Percentiles rank a stretch among this genome's conserved stretches.
Conservation (phyloP, 2,113 vertebrate genomes). For the Barnardius zonarius region DNA sequence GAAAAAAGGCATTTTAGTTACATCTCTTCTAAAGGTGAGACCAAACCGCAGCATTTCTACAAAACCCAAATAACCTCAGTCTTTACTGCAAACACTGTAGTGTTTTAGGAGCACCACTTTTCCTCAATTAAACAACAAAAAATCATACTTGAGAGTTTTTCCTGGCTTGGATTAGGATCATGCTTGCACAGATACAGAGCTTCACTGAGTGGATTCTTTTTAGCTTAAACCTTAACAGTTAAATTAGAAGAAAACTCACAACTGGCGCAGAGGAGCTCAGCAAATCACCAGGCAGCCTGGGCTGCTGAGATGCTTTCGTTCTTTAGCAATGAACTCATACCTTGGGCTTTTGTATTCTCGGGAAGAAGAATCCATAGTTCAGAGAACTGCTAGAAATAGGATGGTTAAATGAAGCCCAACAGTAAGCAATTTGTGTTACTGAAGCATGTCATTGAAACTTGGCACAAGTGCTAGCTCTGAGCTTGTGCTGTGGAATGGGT, state of each 20-base stretch:
- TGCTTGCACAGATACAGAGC: neutral
- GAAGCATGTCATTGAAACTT: slow-evolving; percentile 29
- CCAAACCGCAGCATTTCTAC: slow-evolving; percentile 3
- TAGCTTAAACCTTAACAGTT: slow-evolving; percentile 23
- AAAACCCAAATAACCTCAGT: slow-evolving; percentile 2
- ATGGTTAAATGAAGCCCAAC: slow-evolving; percentile 48
- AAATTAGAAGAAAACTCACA: slow-evolving; percentile 35
- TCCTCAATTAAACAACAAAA: neutral
- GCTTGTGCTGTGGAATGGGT: slow-evolving; percentile 44
- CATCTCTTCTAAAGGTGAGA: slow-evolving; percentile 11
- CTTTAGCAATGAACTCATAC: slow-evolving; percentile 66
- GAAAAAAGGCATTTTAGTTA: neutral
- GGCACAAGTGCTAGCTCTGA: neutral
- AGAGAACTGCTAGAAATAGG: slow-evolving; percentile 5
- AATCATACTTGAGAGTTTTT: neutral
- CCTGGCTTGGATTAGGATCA: neutral
- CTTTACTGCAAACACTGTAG: slow-evolving; percentile 1
- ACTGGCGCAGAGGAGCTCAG: slow-evolving; percentile 22
- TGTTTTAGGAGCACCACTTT: neutral
- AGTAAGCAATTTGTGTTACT: slow-evolving; percentile 51
- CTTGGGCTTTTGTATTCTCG: slow-evolving; percentile 44
- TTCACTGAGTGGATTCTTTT: neutral
- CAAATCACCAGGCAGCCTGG: slow-evolving; percentile 42
- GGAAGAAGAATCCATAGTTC: slow-evolving; percentile 50
- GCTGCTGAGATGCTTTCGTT: slow-evolving; percentile 54